phyloP scores from a whole-genome alignment of 2,888 invertebrate species.

The Scaptomyza flava region DNA sequence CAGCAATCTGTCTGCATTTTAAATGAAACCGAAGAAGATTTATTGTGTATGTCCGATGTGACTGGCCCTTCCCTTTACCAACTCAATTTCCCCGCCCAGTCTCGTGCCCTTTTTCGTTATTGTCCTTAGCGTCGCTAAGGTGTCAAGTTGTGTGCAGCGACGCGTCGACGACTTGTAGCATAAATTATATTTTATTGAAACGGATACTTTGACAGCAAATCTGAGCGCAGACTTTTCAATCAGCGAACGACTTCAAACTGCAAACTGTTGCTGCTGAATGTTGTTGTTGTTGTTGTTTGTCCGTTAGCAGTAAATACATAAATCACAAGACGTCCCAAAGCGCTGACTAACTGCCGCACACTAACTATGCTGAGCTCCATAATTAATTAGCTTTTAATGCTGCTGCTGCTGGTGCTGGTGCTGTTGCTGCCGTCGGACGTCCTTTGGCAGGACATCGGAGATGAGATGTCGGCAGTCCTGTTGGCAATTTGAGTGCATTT shows the following conservation, averaged over 20 bases:
- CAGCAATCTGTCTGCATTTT: slow-evolving; percentile 77
- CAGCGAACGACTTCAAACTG: slow-evolving; percentile 40
- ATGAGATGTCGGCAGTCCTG: slow-evolving; percentile 19
- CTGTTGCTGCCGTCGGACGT: slow-evolving; percentile 5
- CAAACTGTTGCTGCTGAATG: slow-evolving; percentile 66
- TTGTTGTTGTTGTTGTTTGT: slow-evolving; percentile 1
- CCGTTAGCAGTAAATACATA: slow-evolving; percentile 44
- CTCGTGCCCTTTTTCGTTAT: neutral
- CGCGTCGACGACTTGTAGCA: slow-evolving; percentile 47
- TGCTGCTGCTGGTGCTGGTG: slow-evolving; percentile 35
- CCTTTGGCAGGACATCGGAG: slow-evolving; percentile 4
- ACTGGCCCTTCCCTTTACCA: neutral
- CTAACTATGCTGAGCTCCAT: slow-evolving; percentile 55
- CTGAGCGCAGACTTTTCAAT: slow-evolving; percentile 62
- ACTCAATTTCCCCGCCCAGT: no score
- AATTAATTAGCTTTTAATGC: slow-evolving; percentile 79
- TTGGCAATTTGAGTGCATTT: slow-evolving; percentile 76
- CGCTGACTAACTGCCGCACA: slow-evolving; percentile 51
- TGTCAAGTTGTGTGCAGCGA: slow-evolving; percentile 66
- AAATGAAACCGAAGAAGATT: slow-evolving; percentile 78
- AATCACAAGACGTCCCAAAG: slow-evolving; percentile 61
- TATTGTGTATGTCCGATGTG: slow-evolving; percentile 57
- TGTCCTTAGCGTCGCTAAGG: slow-evolving; percentile 50
- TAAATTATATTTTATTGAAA: slow-evolving; percentile 79
- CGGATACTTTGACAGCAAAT: slow-evolving; percentile 64